These are phyloP conservation scores for Crypturellus undulatus DNA, from an alignment of 2,113 vertebrate species.

Conservation along the genomic window DNA sequence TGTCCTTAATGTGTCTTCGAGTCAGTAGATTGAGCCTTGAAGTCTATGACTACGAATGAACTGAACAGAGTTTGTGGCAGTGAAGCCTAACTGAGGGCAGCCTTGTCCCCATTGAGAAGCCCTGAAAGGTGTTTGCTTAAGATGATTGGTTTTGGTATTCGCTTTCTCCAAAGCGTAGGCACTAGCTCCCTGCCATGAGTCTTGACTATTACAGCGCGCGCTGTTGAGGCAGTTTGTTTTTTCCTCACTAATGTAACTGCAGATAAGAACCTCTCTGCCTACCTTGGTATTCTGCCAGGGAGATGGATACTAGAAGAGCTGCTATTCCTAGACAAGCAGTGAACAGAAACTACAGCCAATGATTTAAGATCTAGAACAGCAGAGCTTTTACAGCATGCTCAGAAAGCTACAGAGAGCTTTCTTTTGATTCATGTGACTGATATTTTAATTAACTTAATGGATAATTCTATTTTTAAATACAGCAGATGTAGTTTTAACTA, in stretches of 20 bases:
- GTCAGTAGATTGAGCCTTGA: not conserved
- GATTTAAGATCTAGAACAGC: not conserved
- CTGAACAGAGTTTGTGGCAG: not conserved
- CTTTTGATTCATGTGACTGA: not conserved
- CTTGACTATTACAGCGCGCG: not conserved
- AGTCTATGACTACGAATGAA: not conserved
- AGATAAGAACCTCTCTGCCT: not conserved
- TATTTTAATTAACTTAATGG: slow-evolving; percentile 20
- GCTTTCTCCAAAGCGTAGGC: slow-evolving; percentile 35
- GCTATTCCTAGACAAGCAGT: not conserved
- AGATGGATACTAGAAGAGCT: not conserved
- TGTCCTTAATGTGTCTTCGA: not conserved
- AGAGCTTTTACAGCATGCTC: not conserved
- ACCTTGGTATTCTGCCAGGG: not conserved
- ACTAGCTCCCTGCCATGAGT: not conserved
- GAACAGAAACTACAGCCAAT: not conserved
- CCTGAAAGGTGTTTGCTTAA: slow-evolving; percentile 16
- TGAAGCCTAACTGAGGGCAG: not conserved
- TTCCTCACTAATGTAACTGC: not conserved
- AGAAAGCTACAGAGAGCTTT: not conserved
- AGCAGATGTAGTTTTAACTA: slow-evolving; percentile 4
- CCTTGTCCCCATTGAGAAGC: not conserved
- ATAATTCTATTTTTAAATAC: slow-evolving; percentile 17
- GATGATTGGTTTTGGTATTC: not conserved
- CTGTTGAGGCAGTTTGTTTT: not conserved